Percentiles rank a stretch among this genome's conserved stretches.
Evolutionary conservation across 2,888 invertebrate genomes (phyloP).

Genomic region (Gerris lacustris): DNA sequence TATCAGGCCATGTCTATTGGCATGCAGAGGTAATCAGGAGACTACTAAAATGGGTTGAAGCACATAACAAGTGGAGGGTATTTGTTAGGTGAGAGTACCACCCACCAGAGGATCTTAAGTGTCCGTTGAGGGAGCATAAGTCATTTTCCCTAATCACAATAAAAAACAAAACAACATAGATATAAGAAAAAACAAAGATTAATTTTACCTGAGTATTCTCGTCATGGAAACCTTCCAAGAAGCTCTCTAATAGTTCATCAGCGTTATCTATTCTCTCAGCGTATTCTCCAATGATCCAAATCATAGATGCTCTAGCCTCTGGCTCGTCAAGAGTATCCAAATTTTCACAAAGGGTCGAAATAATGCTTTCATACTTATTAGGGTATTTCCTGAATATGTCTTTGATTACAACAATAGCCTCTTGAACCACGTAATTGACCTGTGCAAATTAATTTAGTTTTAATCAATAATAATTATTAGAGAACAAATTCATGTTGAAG

Average conservation of each 20-base stretch:
- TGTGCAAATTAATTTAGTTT: constrained; percentile 25
- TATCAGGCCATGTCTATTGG: no score
- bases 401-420: constrained; percentile 98
- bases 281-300: constrained; percentile 81
- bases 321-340: constrained; percentile 97
- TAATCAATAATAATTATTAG: no score
- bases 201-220: constrained; percentile 67
- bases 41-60: no score
- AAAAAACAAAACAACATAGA: no score
- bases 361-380: constrained; percentile 98
- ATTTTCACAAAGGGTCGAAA: constrained; percentile 97
- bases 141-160: no score
- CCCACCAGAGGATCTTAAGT: no score
- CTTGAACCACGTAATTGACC: constrained; percentile 97
- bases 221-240: constrained; percentile 94
- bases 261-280: constrained; percentile 99
- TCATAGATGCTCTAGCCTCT: constrained; percentile 96
- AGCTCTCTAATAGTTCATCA: constrained; percentile 92
- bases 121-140: no score
- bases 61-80: no score
- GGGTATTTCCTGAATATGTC: constrained; percentile 96
- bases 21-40: no score
- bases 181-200: no score
- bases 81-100: no score
- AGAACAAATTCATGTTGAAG: no score